These are phyloP conservation scores for human (Homo sapiens) DNA, from an alignment of 2,113 vertebrate species.

Conservation along the genomic window GRCh38 chr12:124844501-124845000, in stretches of 20 bases:
- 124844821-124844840: too few relatives aligned
- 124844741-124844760: background rate
- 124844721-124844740: background rate
- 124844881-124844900: too few relatives aligned
- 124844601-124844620: background rate
- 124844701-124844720: background rate
- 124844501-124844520: background rate
- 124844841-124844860: too few relatives aligned
- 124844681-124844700: too few relatives aligned
- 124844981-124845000: background rate
- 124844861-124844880: too few relatives aligned
- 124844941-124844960: background rate
- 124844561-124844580: background rate
- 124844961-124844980: background rate
- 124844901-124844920: too few relatives aligned
- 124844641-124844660: rapidly evolving
- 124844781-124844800: too few relatives aligned
- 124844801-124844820: too few relatives aligned
- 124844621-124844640: background rate
- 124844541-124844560: background rate
- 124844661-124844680: background rate
- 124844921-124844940: background rate
- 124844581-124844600: background rate
- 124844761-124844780: background rate
- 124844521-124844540: background rate